Conservation (phyloP, 92 coral and sea anemone species). For the Zoanthus gigantus region DNA sequence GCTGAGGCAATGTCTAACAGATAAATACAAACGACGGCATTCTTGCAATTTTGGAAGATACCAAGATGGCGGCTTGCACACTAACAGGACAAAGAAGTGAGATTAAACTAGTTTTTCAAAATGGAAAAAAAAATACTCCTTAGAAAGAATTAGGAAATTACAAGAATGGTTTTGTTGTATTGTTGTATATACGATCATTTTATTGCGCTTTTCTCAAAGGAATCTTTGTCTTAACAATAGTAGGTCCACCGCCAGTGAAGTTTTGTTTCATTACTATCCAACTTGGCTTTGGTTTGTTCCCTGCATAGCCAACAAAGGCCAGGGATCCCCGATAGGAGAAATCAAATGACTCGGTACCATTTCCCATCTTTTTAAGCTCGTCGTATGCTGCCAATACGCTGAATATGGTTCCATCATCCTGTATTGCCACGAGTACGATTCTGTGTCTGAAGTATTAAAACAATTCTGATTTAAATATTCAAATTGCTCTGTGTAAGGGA, state of each 20-base stretch:
- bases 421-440: conserved; percentile 28
- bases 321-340: background rate
- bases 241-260: background rate
- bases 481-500: background rate
- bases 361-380: conserved; percentile 13
- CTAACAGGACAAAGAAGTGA: no score
- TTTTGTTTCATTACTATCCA: background rate
- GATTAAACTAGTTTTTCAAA: no score
- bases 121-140: no score
- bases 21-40: no score
- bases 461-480: background rate
- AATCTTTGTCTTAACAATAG: background rate
- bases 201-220: background rate
- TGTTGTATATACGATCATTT: no score
- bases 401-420: conserved; percentile 18
- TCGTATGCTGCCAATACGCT: background rate
- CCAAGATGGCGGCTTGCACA: no score
- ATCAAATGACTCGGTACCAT: background rate
- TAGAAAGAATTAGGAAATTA: no score
- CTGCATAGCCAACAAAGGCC: background rate
- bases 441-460: background rate
- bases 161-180: no score
- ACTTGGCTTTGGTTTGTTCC: background rate
- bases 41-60: no score
- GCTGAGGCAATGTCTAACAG: background rate